Evolutionary conservation across 2,888 invertebrate species (phyloP), one percentile per base, ranked within the genome.

Genomic region (Diarsia rubi): DNA sequence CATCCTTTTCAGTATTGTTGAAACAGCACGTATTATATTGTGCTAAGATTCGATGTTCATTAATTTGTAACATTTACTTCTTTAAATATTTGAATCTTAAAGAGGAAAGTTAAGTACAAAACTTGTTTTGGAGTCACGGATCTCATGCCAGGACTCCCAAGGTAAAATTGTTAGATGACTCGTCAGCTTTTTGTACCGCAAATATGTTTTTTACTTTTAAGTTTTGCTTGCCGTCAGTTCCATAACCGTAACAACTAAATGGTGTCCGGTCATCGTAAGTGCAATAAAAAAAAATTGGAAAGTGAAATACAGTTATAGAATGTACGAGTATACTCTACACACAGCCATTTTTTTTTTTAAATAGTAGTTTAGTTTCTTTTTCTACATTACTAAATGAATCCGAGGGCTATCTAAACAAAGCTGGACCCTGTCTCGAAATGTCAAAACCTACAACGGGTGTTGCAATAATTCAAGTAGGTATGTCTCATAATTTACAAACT

Each of bases 71-170:
- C 19, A 27, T 57, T 70, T 9, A 65, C 2, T 27, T 65, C 31
- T 65, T 66, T 14, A 24, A 47, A 54, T 49, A 27, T 65, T 57
- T n/a, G 12, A 42, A 70, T 62, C 8, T 37, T 37, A 57, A 78
- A 42, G n/a, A 54, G 27, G 57, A 62, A 31, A 67, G 19, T 31
- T 42, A 21, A 59, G 31, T 47, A 31, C 27, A 19, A 62, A 83
- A 81, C 70, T 71, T 54, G 67, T 66, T 79, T 83, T n/a, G 21
- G 24, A 81, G 60, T 59, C 70, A 65, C 42, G 52, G 27, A 21
- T 11, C 31, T 47, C 65, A 57, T 64, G 49, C 57, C 70, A 59
- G 45, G 45, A 63, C 49, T 66, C 12, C 12, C 14, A 68, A 74
- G 24, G 70, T 52, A 79, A 83, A 54, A 65, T 71, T 59, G 24